Evolutionary conservation across 2,797 vertebrate species (phyloP).

Genomic region (Hephaestus fuliginosus): DNA sequence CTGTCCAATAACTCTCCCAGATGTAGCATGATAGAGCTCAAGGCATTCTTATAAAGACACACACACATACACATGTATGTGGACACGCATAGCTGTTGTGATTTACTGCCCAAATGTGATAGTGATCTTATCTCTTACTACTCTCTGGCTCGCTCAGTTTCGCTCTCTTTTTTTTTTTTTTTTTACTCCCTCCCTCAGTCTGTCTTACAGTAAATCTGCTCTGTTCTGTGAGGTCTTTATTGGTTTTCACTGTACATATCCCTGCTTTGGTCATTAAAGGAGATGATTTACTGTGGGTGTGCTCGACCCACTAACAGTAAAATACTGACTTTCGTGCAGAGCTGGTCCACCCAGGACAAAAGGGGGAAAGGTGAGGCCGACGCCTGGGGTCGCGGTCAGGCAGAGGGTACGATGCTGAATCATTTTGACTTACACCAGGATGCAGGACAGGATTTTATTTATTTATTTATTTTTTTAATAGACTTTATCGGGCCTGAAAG

Average conservation of each 20-base stretch:
- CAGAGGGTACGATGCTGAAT: neutral
- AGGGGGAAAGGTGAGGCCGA: slow-evolving; percentile 42
- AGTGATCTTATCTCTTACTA: slow-evolving; percentile 68
- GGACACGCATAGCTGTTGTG: slow-evolving; percentile 37
- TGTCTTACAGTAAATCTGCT: slow-evolving; percentile 69
- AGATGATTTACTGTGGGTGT: slow-evolving; percentile 70
- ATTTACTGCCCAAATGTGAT: slow-evolving; percentile 62
- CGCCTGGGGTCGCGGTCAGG: neutral
- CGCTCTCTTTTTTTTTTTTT: slow-evolving; percentile 19
- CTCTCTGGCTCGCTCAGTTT: slow-evolving; percentile 33
- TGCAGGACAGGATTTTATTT: neutral
- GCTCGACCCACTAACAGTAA: slow-evolving; percentile 38
- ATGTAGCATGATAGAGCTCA: slow-evolving; percentile 52
- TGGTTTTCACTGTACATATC: slow-evolving; percentile 57
- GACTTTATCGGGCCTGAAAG: slow-evolving; percentile 7
- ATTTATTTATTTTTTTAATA: too few species aligned
- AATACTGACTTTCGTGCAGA: slow-evolving; percentile 37
- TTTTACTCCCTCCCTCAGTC: slow-evolving; percentile 19
- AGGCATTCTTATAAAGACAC: slow-evolving; percentile 37
- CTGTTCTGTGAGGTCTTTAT: slow-evolving; percentile 65
- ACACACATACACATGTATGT: slow-evolving; percentile 14
- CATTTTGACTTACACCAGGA: neutral
- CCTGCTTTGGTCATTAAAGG: slow-evolving; percentile 66
- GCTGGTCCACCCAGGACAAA: slow-evolving; percentile 31
- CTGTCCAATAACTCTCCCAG: slow-evolving; percentile 43